phyloP scores from a whole-genome alignment of 1,140 invertebrate species.

The Hylaeus anthracinus region DNA sequence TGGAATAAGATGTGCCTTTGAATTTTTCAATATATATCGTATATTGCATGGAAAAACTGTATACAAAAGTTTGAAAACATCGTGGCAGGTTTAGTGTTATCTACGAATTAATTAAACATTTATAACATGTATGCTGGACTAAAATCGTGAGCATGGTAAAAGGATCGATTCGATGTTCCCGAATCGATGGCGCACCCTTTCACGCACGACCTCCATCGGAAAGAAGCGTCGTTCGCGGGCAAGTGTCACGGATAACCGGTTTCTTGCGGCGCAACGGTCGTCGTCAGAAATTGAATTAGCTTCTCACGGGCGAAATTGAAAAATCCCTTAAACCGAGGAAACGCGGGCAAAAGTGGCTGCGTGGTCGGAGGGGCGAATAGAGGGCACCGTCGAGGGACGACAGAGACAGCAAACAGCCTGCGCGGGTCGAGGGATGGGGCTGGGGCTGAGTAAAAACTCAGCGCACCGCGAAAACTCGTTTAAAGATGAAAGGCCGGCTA shows the following conservation, averaged over 20 bases:
- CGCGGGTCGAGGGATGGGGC: neutral
- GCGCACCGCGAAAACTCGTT: slow-evolving; percentile 80
- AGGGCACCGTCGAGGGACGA: slow-evolving; percentile 1
- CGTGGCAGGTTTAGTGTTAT: too few relatives aligned
- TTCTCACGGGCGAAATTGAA: slow-evolving; percentile 73
- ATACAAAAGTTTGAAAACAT: too few relatives aligned
- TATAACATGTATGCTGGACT: too few relatives aligned
- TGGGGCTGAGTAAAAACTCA: slow-evolving; percentile 68
- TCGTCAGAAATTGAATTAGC: slow-evolving; percentile 74
- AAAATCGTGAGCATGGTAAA: too few relatives aligned
- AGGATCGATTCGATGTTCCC: too few relatives aligned
- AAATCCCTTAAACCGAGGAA: slow-evolving; percentile 79
- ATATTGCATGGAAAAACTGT: too few relatives aligned
- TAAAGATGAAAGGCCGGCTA: slow-evolving; percentile 81
- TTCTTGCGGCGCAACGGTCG: slow-evolving; percentile 41
- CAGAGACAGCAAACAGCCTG: neutral
- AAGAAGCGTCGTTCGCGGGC: neutral
- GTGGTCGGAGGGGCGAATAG: slow-evolving; percentile 3
- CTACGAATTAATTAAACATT: too few relatives aligned
- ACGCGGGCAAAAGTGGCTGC: slow-evolving; percentile 50
- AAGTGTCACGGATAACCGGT: slow-evolving; percentile 48
- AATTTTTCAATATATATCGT: too few relatives aligned
- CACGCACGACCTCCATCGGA: too few relatives aligned
- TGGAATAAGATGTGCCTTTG: too few relatives aligned
- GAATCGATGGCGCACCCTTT: too few relatives aligned